Evolutionary conservation across 2,888 invertebrate species (phyloP).

Genomic region (Muscina levida): DNA sequence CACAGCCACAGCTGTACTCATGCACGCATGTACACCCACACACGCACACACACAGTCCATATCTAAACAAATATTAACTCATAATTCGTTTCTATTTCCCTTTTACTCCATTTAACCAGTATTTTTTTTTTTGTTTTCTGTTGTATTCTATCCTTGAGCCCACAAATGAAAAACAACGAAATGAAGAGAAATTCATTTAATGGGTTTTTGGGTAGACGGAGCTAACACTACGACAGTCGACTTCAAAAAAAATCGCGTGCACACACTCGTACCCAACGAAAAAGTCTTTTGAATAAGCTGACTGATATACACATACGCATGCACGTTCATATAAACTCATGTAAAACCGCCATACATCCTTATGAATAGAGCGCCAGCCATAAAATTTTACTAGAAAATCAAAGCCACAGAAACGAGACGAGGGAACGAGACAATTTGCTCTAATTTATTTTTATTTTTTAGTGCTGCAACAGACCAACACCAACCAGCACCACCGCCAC

Average conservation of each 20-base stretch:
- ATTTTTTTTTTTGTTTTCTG: neutral
- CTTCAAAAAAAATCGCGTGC: neutral
- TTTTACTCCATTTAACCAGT: conserved; percentile 48
- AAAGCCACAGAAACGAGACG: conserved; percentile 37
- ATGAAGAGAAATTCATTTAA: conserved; percentile 46
- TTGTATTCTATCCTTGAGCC: neutral
- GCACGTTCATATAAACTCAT: neutral
- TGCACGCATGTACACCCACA: conserved; percentile 2
- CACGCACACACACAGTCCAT: neutral
- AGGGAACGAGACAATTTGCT: conserved; percentile 9
- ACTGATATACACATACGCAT: neutral
- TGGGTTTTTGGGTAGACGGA: conserved; percentile 48
- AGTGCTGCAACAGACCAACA: conserved; percentile 1
- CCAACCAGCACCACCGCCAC: no score
- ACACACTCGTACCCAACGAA: neutral
- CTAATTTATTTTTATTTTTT: neutral
- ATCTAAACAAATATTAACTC: conserved; percentile 53
- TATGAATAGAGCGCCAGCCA: conserved; percentile 55
- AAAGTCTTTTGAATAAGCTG: no score
- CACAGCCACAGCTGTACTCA: no score
- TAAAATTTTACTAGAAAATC: conserved; percentile 55
- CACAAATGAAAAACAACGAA: conserved; percentile 2
- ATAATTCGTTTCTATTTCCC: conserved; percentile 52
- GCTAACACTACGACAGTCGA: neutral
- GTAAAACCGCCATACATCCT: conserved; percentile 15